Base-by-base conservation (phyloP, 1,140 invertebrate species). In the Streblospio benedicti region DNA sequence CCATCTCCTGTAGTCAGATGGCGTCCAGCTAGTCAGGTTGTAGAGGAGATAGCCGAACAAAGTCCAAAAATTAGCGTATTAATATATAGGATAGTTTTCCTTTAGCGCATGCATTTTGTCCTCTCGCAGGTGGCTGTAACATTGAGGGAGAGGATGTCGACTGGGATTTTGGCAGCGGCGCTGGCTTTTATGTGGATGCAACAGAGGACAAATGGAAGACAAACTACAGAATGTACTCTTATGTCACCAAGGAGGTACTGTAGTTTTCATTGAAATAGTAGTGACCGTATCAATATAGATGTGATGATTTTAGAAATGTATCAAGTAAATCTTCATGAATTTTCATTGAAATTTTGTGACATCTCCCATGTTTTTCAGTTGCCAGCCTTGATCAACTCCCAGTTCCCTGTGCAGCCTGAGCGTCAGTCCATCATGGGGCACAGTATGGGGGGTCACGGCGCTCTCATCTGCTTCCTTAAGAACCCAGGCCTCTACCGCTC, bases 371-470 rank as follows among this genome's bases (percentile, higher is more conserved):
- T 65, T 41, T 67, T 69, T 28, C 63, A 79, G 79, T 78, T 97
- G 41, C 85, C 87, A 58, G 80, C 84, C 45, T 58, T 96, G n/a
- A 83, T 97, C 28, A 84, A 84, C 65, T 73, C 79, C 2, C 86
- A 89, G 70, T 90, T 93, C 68, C 83, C 83, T 65, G 73, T 68
- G 78, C 82, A 63, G 56, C 59, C 64, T 45, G 72, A 67, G 54
- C 78, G 69, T 66, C 71, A 73, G 62, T 88, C 88, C 4, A 90
- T 93, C 64, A 90, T 88, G 83, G 91, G 91, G 0, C 90, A 93
- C 68, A 93, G 92, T 71, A 97, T 97, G 93, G 94, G 94, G 54
- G 94, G 95, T 55, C 93, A 97, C 80, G 96, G 96, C 28, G 95
- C 96, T 28, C 76, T 99, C 25, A 87, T 94, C 32, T 90, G 89